Conservation (phyloP, 2,888 invertebrate species). For the Reticulitermes lucifugus region DNA sequence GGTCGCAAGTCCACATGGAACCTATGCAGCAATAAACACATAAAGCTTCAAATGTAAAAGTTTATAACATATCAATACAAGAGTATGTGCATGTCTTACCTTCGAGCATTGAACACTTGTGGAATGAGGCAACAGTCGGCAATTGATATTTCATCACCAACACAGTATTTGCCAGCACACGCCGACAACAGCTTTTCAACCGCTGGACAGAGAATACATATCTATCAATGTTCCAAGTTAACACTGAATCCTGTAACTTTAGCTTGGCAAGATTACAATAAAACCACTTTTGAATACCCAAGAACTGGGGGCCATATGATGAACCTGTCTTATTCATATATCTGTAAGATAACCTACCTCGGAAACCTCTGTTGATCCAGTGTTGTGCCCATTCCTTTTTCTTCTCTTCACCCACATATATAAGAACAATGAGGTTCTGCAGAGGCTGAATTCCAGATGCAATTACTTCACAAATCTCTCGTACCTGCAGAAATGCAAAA, state of each 20-base stretch:
- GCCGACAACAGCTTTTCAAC: conserved; percentile 87
- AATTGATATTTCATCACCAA: conserved; percentile 92
- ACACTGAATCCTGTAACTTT: background rate
- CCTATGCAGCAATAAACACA: conserved; percentile 66
- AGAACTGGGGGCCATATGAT: background rate
- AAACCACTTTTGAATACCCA: background rate
- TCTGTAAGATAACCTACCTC: conserved; percentile 61
- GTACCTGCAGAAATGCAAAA: conserved; percentile 62
- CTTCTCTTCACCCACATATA: conserved; percentile 88
- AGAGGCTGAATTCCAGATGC: conserved; percentile 96
- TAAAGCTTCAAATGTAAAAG: background rate
- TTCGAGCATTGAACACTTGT: conserved; percentile 93
- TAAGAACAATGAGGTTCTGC: conserved; percentile 91
- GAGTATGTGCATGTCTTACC: conserved; percentile 65
- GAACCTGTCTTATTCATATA: too few relatives aligned
- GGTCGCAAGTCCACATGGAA: conserved; percentile 92
- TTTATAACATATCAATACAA: background rate
- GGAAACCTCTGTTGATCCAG: conserved; percentile 91
- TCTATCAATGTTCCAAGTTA: background rate
- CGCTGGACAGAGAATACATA: conserved; percentile 67
- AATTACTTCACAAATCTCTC: conserved; percentile 92
- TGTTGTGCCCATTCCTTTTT: conserved; percentile 94
- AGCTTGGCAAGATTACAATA: background rate
- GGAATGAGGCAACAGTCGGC: conserved; percentile 97
- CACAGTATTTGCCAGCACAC: conserved; percentile 91